Evolutionary conservation across 2,888 invertebrate genomes (phyloP), one percentile per base, ranked within the genome.

Genomic region (Drosophila sordidapex): DNA sequence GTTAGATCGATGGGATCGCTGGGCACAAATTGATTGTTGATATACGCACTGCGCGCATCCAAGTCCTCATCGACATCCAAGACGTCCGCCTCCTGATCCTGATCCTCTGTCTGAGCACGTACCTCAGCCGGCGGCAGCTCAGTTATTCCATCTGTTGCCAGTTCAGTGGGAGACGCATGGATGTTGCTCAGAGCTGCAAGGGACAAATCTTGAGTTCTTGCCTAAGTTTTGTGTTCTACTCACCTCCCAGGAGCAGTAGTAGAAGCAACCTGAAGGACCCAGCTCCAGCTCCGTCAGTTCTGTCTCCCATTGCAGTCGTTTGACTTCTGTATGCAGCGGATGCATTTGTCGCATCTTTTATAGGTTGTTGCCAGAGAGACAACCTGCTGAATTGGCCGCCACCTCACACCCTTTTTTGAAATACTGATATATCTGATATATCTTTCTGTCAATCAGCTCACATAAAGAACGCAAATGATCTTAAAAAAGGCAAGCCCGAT

Each of bases 1-100:
- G 68, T 8, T 5, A 79, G 56, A 27, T 80, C 83, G 2, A 68
- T 48, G 0, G 82, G 72, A 4, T 83, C 86, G 46, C 83, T 89
- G 36, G 81, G 74, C 40, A 91, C 79, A 78, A 77, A 90, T 57
- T 89, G 83, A 73, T 92, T 92, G 60, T 92, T 91, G 15, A 90
- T 79, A 68, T 83, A 92, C 3, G 91, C 89, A 53, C 87, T 88
- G 25, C 92, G 90, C 15, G 82, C 91, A 59, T 91, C 89, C 35
- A 81, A 59, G 27, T 90, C 90, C 0, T 83, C 66, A 13, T 87
- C 87, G 8, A 69, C 64, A 10, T 82, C 83, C 25, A 84, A 7
- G 3, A 68, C 52, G 15, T 46, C 46, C 8, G 21, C 46, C 8
- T 46, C 46, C 46, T 25, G 21, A 15, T 68, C 64, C 51, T 61